These are phyloP conservation scores for Cervus canadensis DNA, from an alignment of 2,113 vertebrate genomes.

Conservation along the genomic window DNA sequence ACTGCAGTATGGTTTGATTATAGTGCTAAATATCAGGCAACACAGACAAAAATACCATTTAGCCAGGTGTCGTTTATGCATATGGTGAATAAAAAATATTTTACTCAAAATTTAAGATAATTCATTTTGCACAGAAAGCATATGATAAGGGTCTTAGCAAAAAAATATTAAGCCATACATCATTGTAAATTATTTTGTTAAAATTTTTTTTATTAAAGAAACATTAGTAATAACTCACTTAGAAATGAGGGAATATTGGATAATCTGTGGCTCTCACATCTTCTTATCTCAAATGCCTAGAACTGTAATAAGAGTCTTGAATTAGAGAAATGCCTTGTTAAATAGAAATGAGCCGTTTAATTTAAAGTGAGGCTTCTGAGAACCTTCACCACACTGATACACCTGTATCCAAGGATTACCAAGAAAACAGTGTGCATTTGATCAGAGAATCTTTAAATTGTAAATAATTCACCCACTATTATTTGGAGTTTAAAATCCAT, in stretches of 20 bases:
- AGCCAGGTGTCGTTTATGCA: constrained; percentile 66
- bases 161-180: not conserved
- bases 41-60: constrained; percentile 57
- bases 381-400: not conserved
- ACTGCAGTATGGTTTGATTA: constrained; percentile 71
- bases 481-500: not conserved
- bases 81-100: constrained; percentile 59
- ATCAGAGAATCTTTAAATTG: not conserved
- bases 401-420: not conserved
- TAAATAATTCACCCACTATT: not conserved
- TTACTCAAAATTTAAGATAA: constrained; percentile 48
- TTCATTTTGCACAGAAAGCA: constrained; percentile 50
- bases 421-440: not conserved
- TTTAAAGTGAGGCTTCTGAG: not conserved
- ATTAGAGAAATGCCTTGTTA: not conserved
- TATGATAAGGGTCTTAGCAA: constrained; percentile 15
- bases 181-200: not conserved
- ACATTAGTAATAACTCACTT: not conserved
- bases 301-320: not conserved
- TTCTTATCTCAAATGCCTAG: not conserved
- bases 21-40: constrained; percentile 47
- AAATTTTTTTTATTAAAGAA: not conserved
- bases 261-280: not conserved
- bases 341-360: not conserved
- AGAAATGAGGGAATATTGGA: not conserved